Percentiles rank a stretch among this genome's conserved stretches.
These are phyloP conservation scores for Aegypius monachus DNA, from an alignment of 2,113 vertebrate species.

Conservation along the genomic window DNA sequence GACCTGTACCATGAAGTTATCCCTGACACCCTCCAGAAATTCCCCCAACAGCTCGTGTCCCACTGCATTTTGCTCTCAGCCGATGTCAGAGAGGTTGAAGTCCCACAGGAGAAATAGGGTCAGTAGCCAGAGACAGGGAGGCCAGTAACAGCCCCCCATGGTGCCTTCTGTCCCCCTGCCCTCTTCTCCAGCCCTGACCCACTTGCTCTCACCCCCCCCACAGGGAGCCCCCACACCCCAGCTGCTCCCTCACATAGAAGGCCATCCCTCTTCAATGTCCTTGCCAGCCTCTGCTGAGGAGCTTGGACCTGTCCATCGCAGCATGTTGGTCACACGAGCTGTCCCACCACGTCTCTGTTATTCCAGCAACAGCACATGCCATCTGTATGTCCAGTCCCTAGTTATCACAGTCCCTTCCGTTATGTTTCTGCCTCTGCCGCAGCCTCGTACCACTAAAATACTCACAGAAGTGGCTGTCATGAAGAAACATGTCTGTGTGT, in stretches of 20 bases:
- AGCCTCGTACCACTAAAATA: background rate
- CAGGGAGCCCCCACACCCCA: background rate
- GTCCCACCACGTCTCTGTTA: background rate
- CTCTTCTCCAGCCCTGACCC: background rate
- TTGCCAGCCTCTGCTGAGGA: background rate
- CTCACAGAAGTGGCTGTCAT: background rate
- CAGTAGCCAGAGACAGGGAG: fast-evolving
- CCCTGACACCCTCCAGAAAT: background rate
- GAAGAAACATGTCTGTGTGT: background rate
- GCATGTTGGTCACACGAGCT: fast-evolving
- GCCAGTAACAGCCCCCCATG: background rate
- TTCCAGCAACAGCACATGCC: background rate
- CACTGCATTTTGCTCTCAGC: background rate
- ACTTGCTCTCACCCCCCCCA: background rate
- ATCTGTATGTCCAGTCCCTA: background rate
- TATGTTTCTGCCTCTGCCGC: background rate
- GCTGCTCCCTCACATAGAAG: background rate
- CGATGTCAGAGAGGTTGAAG: background rate
- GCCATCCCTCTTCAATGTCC: background rate
- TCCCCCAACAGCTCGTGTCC: fast-evolving
- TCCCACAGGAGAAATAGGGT: background rate
- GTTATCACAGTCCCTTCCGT: background rate
- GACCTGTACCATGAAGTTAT: no score
- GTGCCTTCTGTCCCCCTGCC: background rate
- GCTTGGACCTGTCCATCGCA: fast-evolving